These are phyloP conservation scores for Carettochelys insculpta DNA, from an alignment of 2,113 vertebrate species.

Conservation along the genomic window DNA sequence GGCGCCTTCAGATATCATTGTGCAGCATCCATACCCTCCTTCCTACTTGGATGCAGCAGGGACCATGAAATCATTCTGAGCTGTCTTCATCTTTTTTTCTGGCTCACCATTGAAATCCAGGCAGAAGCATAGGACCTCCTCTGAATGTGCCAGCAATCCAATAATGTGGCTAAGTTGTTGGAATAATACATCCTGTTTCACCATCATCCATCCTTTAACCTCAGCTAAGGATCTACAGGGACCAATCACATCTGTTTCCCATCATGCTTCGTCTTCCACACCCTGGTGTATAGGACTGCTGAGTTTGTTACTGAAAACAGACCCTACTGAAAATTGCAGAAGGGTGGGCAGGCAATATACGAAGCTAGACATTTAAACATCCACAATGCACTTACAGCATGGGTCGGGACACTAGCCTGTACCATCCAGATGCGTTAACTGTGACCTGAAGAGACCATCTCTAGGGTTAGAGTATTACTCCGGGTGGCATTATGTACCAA, in stretches of 20 bases:
- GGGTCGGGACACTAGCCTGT: neutral
- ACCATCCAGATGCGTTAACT: neutral
- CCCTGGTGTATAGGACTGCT: neutral
- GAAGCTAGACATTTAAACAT: neutral
- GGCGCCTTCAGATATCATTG: neutral
- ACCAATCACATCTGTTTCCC: too few relatives aligned
- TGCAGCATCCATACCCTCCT: neutral
- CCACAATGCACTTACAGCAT: neutral
- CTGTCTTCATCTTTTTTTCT: neutral
- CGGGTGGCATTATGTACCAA: too few relatives aligned
- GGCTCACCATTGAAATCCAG: neutral
- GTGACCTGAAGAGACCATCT: neutral
- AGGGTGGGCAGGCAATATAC: neutral
- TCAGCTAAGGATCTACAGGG: neutral
- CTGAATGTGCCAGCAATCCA: neutral
- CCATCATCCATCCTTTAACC: neutral
- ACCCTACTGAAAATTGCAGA: neutral
- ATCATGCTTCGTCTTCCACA: neutral
- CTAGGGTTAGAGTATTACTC: neutral
- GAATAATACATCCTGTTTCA: neutral
- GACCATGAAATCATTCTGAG: neutral
- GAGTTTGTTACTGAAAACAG: neutral
- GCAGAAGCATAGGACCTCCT: neutral
- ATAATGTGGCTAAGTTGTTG: neutral
- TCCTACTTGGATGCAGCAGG: neutral